These are phyloP conservation scores for Eublepharis macularius DNA, from an alignment of 2,113 vertebrate species.

Conservation along the genomic window DNA sequence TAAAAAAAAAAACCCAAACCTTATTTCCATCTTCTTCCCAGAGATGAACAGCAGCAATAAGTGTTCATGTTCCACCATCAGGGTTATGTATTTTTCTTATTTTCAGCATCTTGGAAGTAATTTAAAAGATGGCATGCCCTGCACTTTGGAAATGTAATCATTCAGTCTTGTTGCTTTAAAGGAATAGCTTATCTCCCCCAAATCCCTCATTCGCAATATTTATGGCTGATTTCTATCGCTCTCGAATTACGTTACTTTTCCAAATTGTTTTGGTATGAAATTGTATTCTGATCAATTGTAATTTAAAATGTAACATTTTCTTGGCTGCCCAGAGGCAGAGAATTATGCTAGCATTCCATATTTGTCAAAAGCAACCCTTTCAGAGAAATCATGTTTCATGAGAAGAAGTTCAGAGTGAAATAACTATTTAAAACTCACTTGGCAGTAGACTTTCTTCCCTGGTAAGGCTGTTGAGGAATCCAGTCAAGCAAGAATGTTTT, in stretches of 20 bases:
- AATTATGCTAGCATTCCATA: slow-evolving; percentile 30
- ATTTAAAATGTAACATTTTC: slow-evolving; percentile 37
- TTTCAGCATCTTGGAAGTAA: slow-evolving; percentile 35
- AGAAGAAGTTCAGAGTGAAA: slow-evolving; percentile 48
- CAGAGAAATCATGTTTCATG: slow-evolving; percentile 38
- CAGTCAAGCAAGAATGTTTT: slow-evolving; percentile 15
- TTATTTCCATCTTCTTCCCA: not conserved
- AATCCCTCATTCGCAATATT: slow-evolving; percentile 46
- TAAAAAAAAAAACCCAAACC: not conserved
- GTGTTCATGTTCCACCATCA: slow-evolving; percentile 21
- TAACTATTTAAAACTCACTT: slow-evolving; percentile 40
- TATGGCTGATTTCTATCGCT: slow-evolving; percentile 50
- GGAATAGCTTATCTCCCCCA: slow-evolving; percentile 44
- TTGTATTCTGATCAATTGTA: slow-evolving; percentile 36
- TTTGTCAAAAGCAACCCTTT: slow-evolving; percentile 43
- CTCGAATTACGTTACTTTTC: slow-evolving; percentile 57
- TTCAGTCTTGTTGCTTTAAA: slow-evolving; percentile 28
- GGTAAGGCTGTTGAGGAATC: slow-evolving; percentile 41
- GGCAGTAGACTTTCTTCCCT: slow-evolving; percentile 30
- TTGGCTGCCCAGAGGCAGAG: slow-evolving; percentile 20
- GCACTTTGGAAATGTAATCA: slow-evolving; percentile 41
- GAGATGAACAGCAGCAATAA: slow-evolving; percentile 12
- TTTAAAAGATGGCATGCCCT: slow-evolving; percentile 36
- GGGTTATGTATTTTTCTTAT: slow-evolving; percentile 37
- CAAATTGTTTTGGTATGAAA: slow-evolving; percentile 44